Evolutionary conservation across 2,797 vertebrate genomes (phyloP).

Genomic region (Chromis chromis): DNA sequence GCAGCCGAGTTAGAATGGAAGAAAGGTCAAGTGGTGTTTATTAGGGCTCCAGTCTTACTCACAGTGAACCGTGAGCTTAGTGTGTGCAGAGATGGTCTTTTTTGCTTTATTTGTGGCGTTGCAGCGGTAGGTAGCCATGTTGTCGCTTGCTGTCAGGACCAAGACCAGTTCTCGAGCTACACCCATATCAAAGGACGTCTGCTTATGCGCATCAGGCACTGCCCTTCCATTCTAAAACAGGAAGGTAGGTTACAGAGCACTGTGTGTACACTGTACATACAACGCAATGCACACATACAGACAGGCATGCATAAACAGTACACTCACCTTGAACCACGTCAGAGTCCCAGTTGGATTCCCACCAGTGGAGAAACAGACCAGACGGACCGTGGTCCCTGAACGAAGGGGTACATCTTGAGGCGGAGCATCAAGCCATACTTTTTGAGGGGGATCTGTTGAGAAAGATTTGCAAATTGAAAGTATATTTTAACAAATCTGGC

Average conservation of each 20-base stretch:
- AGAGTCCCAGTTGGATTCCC: conserved; percentile 88
- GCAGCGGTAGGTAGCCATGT: conserved; percentile 88
- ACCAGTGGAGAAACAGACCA: conserved; percentile 88
- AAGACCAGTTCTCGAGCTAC: conserved; percentile 85
- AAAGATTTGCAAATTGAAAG: background rate
- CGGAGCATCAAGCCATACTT: conserved; percentile 88
- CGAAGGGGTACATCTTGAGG: conserved; percentile 74
- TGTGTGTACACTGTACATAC: background rate
- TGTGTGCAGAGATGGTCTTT: conserved; percentile 75
- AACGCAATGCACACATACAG: background rate
- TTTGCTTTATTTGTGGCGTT: conserved; percentile 83
- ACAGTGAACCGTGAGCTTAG: conserved; percentile 87
- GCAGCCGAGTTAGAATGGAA: conserved; percentile 24
- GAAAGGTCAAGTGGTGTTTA: conserved; percentile 22
- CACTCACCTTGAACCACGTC: conserved; percentile 88
- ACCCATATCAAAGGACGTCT: conserved; percentile 82
- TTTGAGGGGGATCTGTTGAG: conserved; percentile 88
- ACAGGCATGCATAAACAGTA: background rate
- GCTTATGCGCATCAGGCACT: conserved; percentile 54
- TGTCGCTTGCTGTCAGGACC: conserved; percentile 86
- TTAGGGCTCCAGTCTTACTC: conserved; percentile 60
- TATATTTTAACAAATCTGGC: background rate
- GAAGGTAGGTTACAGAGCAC: background rate
- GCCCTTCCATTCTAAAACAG: conserved; percentile 75
- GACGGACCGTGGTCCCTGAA: conserved; percentile 81